Evolutionary conservation across 2,113 vertebrate genomes (phyloP).

Genomic region (Brienomyrus longianalis): DNA sequence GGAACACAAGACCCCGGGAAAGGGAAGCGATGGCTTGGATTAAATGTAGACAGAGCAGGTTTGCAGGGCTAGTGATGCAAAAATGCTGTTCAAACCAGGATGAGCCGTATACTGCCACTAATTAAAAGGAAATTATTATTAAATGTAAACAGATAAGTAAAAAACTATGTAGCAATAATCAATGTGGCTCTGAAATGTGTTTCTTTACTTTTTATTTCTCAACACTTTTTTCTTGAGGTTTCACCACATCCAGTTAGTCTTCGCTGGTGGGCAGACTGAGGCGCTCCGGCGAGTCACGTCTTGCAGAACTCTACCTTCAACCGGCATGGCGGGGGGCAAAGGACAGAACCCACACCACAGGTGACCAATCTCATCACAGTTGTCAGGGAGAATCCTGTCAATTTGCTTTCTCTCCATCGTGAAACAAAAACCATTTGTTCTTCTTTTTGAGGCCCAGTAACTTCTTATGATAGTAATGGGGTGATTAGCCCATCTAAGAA

Average conservation of each 20-base stretch:
- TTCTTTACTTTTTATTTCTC: background rate
- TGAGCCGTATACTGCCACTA: background rate
- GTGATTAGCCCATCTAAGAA: background rate
- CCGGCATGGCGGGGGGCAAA: background rate
- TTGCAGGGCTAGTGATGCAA: background rate
- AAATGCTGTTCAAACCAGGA: background rate
- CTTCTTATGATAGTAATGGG: background rate
- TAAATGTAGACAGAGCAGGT: too few relatives aligned
- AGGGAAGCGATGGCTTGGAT: background rate
- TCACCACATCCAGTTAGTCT: background rate
- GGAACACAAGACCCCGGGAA: background rate
- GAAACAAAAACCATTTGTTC: background rate
- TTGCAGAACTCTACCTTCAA: too few relatives aligned
- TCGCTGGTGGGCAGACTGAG: background rate
- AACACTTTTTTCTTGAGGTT: background rate
- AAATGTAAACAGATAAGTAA: background rate
- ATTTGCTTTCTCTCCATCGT: background rate
- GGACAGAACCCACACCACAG: background rate
- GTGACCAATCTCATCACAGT: background rate
- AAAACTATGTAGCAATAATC: background rate
- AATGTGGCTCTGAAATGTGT: background rate
- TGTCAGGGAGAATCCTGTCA: background rate
- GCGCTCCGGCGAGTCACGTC: background rate
- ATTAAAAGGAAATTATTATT: background rate
- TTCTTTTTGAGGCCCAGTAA: background rate